phyloP scores from a whole-genome alignment of 2,797 vertebrate genomes.

The Notolabrus celidotus region DNA sequence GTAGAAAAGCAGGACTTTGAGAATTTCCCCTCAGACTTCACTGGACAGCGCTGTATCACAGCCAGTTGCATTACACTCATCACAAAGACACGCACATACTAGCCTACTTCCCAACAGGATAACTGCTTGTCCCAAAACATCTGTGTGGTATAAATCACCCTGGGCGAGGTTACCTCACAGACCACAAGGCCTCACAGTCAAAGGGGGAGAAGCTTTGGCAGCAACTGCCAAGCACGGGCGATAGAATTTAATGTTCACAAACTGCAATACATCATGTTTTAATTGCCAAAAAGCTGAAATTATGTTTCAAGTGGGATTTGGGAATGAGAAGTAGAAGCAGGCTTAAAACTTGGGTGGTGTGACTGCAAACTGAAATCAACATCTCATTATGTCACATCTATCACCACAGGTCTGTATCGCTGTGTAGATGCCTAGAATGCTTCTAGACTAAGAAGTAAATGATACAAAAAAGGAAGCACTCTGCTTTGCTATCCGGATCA shows the following conservation, averaged over 20 bases:
- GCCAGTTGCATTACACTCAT: slow-evolving; percentile 47
- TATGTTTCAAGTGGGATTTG: slow-evolving; percentile 56
- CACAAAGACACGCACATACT: slow-evolving; percentile 46
- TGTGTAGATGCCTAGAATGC: slow-evolving; percentile 18
- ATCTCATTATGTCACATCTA: slow-evolving; percentile 46
- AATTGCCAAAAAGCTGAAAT: slow-evolving; percentile 63
- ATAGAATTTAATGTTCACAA: slow-evolving; percentile 58
- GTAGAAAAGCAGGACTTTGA: slow-evolving; percentile 26
- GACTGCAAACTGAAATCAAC: slow-evolving; percentile 50
- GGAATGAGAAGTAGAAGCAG: slow-evolving; percentile 37
- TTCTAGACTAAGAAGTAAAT: slow-evolving; percentile 15
- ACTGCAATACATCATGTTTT: slow-evolving; percentile 62
- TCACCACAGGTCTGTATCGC: slow-evolving; percentile 33
- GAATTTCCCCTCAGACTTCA: slow-evolving; percentile 53
- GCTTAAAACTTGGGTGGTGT: slow-evolving; percentile 40
- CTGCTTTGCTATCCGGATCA: background rate
- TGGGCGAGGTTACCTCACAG: slow-evolving; percentile 64
- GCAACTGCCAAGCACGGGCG: slow-evolving; percentile 32
- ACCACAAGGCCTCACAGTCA: slow-evolving; percentile 58
- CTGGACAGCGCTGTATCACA: slow-evolving; percentile 40
- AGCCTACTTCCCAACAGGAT: slow-evolving; percentile 50
- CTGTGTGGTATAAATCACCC: slow-evolving; percentile 76
- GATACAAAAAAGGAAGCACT: slow-evolving; percentile 12
- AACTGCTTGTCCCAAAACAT: slow-evolving; percentile 70
- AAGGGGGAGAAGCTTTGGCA: slow-evolving; percentile 59